Percentiles rank a stretch among this genome's conserved stretches.
Conservation (phyloP, 2,888 invertebrate genomes). For the Temnothorax rugatulus region DNA sequence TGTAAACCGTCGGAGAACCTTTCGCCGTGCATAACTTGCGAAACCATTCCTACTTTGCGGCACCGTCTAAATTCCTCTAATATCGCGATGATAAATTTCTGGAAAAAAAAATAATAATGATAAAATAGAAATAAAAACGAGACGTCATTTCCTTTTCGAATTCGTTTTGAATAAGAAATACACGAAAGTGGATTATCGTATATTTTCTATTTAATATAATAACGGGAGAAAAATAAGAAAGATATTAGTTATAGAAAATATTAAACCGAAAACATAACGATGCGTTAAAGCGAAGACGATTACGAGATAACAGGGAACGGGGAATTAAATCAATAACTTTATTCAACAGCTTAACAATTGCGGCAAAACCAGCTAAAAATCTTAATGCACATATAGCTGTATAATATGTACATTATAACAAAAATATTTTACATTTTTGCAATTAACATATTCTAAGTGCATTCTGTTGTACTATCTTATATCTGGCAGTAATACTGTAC, state of each 20-base stretch:
- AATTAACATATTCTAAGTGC: slow-evolving; percentile 24
- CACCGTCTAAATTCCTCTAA: slow-evolving; percentile 13
- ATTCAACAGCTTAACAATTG: slow-evolving; percentile 43
- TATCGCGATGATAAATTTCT: not conserved
- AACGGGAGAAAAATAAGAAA: not conserved
- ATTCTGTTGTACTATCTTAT: slow-evolving; percentile 43
- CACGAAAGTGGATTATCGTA: not conserved
- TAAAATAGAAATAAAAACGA: too few species aligned
- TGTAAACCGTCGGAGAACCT: slow-evolving; percentile 19
- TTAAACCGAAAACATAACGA: not conserved
- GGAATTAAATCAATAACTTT: slow-evolving; percentile 24
- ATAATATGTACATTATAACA: slow-evolving; percentile 57
- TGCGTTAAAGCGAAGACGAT: not conserved
- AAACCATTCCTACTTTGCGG: slow-evolving; percentile 23
- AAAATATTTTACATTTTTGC: slow-evolving; percentile 55
- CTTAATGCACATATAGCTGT: slow-evolving; percentile 42
- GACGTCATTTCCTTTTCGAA: not conserved
- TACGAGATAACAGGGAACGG: not conserved
- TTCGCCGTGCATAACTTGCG: slow-evolving; percentile 33
- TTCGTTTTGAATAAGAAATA: not conserved
- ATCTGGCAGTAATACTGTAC: slow-evolving; percentile 27
- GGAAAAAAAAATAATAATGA: too few species aligned
- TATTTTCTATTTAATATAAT: not conserved
- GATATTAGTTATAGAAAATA: not conserved
- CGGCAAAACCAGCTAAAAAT: slow-evolving; percentile 24